Percentiles rank a stretch among this genome's conserved stretches.
These are phyloP conservation scores for Pangasius larnaudii DNA, from an alignment of 2,797 vertebrate genomes.

Conservation along the genomic window DNA sequence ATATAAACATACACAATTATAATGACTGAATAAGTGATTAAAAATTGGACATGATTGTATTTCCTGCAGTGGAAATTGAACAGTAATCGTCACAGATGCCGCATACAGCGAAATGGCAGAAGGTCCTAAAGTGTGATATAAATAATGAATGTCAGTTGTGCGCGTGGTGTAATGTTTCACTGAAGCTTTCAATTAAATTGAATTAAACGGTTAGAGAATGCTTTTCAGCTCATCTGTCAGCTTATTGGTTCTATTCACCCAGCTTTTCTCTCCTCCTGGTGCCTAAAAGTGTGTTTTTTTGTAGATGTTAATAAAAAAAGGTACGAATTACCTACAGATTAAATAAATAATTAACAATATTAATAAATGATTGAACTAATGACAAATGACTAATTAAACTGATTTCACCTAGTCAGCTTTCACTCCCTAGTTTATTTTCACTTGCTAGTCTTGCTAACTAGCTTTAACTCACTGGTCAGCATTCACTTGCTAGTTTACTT, in stretches of 20 bases:
- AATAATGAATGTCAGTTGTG: constrained; percentile 15
- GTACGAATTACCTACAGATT: background rate
- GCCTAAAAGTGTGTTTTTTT: background rate
- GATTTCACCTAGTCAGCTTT: background rate
- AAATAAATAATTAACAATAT: background rate
- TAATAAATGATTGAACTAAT: background rate
- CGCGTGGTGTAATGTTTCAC: constrained; percentile 26
- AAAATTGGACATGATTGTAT: background rate
- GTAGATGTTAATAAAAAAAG: background rate
- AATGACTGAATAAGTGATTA: background rate
- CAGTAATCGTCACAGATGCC: background rate
- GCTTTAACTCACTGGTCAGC: background rate
- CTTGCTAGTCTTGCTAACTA: background rate
- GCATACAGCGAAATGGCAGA: background rate
- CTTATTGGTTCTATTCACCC: background rate
- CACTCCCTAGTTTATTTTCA: background rate
- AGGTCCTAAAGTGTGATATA: constrained; percentile 17
- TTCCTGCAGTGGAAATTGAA: background rate
- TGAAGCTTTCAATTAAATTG: constrained; percentile 28
- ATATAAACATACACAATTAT: background rate
- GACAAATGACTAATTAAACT: background rate
- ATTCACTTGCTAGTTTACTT: background rate
- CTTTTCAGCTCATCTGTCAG: constrained; percentile 23
- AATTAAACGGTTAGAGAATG: constrained; percentile 25
- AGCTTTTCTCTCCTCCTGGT: background rate